phyloP scores from a whole-genome alignment of 23 tunicate species.

The Phallusia fumigata region DNA sequence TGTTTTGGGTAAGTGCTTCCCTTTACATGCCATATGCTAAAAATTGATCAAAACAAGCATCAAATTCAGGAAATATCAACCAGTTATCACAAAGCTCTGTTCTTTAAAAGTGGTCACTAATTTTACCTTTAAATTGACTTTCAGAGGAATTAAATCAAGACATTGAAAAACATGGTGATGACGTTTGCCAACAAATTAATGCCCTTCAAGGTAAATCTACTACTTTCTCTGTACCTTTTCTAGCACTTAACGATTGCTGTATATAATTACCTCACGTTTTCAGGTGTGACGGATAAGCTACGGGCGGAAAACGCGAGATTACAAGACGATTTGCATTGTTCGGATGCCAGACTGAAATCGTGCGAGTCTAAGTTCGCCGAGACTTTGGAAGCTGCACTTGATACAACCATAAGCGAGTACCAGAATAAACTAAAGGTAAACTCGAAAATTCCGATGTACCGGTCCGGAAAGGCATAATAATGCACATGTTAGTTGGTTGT shows the following conservation, averaged over 20 bases:
- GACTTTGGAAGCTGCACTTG: constrained; percentile 14
- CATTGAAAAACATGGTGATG: constrained; percentile 54
- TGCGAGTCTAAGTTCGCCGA: constrained; percentile 16
- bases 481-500: too few relatives aligned
- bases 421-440: constrained; percentile 22
- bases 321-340: constrained; percentile 24
- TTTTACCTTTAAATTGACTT: background rate
- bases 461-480: too few relatives aligned
- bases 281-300: constrained; percentile 53
- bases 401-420: constrained; percentile 18
- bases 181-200: constrained; percentile 60
- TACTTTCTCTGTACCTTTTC: background rate
- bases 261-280: background rate
- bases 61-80: too few relatives aligned
- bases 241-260: background rate
- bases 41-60: too few relatives aligned
- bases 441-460: too few relatives aligned
- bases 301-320: constrained; percentile 41
- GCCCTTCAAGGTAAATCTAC: constrained; percentile 52
- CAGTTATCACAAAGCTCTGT: too few relatives aligned
- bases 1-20: constrained; percentile 54
- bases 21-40: too few relatives aligned
- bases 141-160: constrained; percentile 75
- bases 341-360: constrained; percentile 6
- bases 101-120: too few relatives aligned